A percentile compares a stretch with the other conserved stretches of the same genome.
Evolutionary conservation across 2,113 vertebrate genomes (phyloP).

Genomic region (Beaufortia kweichowensis): DNA sequence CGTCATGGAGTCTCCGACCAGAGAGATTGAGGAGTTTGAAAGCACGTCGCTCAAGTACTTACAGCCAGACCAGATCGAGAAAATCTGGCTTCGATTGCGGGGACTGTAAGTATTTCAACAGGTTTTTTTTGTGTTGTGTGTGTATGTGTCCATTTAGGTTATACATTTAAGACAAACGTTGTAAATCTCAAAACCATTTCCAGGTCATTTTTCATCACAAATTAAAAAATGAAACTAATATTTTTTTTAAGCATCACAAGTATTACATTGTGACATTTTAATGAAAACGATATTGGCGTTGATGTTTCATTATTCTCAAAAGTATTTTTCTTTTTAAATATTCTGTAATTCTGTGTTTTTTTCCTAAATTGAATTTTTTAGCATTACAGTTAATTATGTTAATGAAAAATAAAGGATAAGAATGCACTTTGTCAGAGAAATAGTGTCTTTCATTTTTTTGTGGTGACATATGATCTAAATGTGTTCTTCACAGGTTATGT

Average conservation of each 20-base stretch:
- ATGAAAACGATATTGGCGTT: too few species aligned
- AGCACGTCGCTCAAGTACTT: slow-evolving; percentile 96
- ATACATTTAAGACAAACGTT: background rate
- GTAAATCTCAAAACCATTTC: background rate
- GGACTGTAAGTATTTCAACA: slow-evolving; percentile 90
- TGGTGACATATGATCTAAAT: background rate
- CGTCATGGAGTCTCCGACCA: slow-evolving; percentile 96
- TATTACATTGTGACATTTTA: too few species aligned
- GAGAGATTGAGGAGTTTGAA: slow-evolving; percentile 99
- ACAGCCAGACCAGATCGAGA: slow-evolving; percentile 97
- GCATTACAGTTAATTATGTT: too few species aligned
- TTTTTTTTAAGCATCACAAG: too few species aligned
- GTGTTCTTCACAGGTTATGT: background rate
- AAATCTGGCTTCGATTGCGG: slow-evolving; percentile 97
- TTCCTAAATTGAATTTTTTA: too few species aligned
- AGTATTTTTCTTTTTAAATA: too few species aligned
- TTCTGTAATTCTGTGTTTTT: too few species aligned
- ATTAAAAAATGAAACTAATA: too few species aligned
- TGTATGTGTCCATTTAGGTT: slow-evolving; percentile 13
- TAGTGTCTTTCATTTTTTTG: too few species aligned
- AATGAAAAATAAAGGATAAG: too few species aligned
- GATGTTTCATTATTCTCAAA: too few species aligned
- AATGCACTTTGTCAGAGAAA: too few species aligned
- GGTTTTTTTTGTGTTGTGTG: slow-evolving; percentile 47
- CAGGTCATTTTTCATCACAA: background rate